Percentiles rank a stretch among this genome's conserved stretches.
Evolutionary conservation across 2,797 vertebrate genomes (phyloP).

Genomic region (Microctenopoma steveboyesi): DNA sequence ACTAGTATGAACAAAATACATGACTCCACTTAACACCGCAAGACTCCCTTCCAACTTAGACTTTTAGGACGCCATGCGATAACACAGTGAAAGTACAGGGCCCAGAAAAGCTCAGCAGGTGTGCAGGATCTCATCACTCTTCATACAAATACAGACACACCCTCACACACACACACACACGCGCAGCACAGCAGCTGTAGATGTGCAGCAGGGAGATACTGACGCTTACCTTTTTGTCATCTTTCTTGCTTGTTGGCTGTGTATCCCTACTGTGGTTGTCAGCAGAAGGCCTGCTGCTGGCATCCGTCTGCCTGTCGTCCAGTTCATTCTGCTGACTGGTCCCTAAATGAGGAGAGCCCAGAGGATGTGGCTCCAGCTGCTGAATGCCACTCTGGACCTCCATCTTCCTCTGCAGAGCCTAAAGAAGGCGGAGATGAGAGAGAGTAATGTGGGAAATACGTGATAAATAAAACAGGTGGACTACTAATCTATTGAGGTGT

Average conservation of each 20-base stretch:
- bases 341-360: conserved; percentile 79
- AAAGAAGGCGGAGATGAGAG: conserved; percentile 58
- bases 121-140: conserved; percentile 50
- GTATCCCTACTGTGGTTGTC: conserved; percentile 80
- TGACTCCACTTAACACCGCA: background rate
- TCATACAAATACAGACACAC: conserved; percentile 26
- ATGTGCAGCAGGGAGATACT: conserved; percentile 42
- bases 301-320: conserved; percentile 79
- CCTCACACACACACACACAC: background rate
- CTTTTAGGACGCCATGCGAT: conserved; percentile 6
- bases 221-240: conserved; percentile 86
- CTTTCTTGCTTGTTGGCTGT: conserved; percentile 75
- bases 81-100: conserved; percentile 19
- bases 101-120: conserved; percentile 41
- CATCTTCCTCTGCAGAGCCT: conserved; percentile 86
- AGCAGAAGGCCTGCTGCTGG: conserved; percentile 68
- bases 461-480: conserved; percentile 7
- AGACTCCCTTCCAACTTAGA: conserved; percentile 12
- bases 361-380: conserved; percentile 82
- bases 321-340: conserved; percentile 81
- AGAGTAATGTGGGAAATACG: background rate
- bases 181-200: conserved; percentile 11
- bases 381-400: conserved; percentile 87
- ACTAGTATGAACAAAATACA: background rate
- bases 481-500: background rate